Evolutionary conservation across 1,140 invertebrate species (phyloP).

Genomic region (Diorhabda sublineata): DNA sequence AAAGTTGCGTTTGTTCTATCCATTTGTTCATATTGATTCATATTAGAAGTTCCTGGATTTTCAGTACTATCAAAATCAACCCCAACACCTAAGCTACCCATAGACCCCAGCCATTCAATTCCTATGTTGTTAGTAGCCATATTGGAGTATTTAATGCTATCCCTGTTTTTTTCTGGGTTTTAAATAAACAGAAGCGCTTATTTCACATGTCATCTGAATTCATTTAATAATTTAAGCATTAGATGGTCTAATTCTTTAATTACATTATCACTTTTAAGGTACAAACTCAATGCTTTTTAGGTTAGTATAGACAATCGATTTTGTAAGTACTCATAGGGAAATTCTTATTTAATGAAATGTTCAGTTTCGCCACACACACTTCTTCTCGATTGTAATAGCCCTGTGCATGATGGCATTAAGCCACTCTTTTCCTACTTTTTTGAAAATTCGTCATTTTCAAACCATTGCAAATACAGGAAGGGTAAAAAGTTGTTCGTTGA

Average conservation of each 20-base stretch:
- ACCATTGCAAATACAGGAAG: too few relatives aligned
- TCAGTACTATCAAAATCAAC: conserved; percentile 39
- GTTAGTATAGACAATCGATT: conserved; percentile 20
- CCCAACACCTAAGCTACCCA: conserved; percentile 33
- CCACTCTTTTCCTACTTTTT: too few relatives aligned
- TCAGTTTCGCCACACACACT: too few relatives aligned
- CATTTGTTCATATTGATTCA: conserved; percentile 44
- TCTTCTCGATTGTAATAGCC: too few relatives aligned
- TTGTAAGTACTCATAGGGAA: background rate
- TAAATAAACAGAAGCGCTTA: conserved; percentile 1
- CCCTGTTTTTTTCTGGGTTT: background rate
- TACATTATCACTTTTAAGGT: conserved; percentile 5
- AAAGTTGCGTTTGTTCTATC: conserved; percentile 44
- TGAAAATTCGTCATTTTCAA: too few relatives aligned
- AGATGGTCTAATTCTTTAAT: background rate
- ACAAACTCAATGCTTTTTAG: conserved; percentile 20
- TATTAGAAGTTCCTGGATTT: conserved; percentile 38
- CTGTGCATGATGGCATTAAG: too few relatives aligned
- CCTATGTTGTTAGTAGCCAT: conserved; percentile 47
- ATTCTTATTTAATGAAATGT: too few relatives aligned
- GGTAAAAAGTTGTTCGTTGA: too few relatives aligned
- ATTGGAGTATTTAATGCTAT: conserved; percentile 28
- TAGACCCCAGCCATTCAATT: conserved; percentile 44
- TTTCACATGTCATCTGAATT: background rate
- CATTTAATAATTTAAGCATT: conserved; percentile 3